These are phyloP conservation scores for Eudyptes chrysolophus DNA, from an alignment of 2,113 vertebrate genomes.

Conservation along the genomic window DNA sequence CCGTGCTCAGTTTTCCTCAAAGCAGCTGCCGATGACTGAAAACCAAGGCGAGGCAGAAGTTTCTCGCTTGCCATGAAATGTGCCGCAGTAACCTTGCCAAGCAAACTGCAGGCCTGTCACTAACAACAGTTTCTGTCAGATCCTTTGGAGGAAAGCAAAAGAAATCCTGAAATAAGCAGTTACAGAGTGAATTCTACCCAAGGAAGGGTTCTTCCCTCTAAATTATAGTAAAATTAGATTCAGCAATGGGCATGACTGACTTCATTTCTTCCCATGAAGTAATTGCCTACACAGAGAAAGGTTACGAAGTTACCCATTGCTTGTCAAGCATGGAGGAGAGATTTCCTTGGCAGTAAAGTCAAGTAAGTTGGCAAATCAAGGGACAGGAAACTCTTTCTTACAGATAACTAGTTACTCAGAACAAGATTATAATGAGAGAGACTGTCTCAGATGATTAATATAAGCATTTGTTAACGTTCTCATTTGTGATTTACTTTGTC, in stretches of 20 bases:
- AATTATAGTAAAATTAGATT: conserved; percentile 43
- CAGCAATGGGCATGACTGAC: background rate
- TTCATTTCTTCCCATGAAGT: conserved; percentile 21
- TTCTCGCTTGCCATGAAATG: background rate
- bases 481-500: conserved; percentile 24
- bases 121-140: background rate
- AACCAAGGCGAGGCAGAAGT: background rate
- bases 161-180: background rate
- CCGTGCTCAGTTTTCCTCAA: background rate
- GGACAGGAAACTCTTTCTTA: conserved; percentile 11
- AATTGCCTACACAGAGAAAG: conserved; percentile 25
- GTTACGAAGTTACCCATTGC: conserved; percentile 29
- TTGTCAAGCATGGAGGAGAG: background rate
- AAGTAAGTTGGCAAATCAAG: conserved; percentile 1
- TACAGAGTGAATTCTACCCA: background rate
- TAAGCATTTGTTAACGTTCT: background rate
- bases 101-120: background rate
- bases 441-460: conserved; percentile 5
- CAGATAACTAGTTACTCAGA: background rate
- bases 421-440: background rate
- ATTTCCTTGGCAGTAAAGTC: conserved; percentile 7
- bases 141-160: background rate
- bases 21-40: background rate
- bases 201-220: conserved; percentile 11
- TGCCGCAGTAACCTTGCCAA: background rate